These are phyloP conservation scores for Nephrotoma flavescens DNA, from an alignment of 2,888 invertebrate species.

Conservation along the genomic window DNA sequence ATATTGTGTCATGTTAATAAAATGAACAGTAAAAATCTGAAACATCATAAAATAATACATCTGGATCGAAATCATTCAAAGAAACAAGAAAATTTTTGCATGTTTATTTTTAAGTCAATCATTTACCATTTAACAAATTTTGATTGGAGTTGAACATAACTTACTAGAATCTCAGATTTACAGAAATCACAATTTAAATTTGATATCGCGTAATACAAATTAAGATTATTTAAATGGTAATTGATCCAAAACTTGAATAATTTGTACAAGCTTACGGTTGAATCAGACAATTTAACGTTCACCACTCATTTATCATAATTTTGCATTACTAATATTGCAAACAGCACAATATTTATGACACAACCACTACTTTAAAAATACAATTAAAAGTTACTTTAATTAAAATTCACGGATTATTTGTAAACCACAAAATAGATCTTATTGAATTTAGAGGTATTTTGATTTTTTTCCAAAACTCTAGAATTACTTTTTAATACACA, in stretches of 20 bases:
- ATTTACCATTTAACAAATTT: neutral
- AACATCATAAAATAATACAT: neutral
- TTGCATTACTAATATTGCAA: neutral
- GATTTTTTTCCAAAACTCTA: too few species aligned
- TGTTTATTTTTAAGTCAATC: neutral
- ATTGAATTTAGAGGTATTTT: too few species aligned
- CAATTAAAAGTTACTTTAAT: too few species aligned
- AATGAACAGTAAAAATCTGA: neutral
- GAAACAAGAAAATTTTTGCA: neutral
- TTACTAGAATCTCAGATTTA: neutral
- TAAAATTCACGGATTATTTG: too few species aligned
- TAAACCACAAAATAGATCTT: too few species aligned
- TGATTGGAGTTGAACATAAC: neutral
- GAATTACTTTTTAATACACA: too few species aligned
- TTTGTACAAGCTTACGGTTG: neutral
- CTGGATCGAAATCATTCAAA: neutral
- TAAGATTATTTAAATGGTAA: neutral
- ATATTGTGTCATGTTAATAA: neutral
- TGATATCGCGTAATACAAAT: neutral
- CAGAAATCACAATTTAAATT: neutral
- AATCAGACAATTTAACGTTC: neutral
- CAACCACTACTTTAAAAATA: too few species aligned
- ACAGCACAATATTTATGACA: neutral
- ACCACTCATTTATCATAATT: neutral
- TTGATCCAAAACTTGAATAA: neutral